A percentile compares a stretch with the other conserved stretches of the same genome.
Conservation (phyloP, 2,113 vertebrate genomes). For the Coregonus clupeaformis region DNA sequence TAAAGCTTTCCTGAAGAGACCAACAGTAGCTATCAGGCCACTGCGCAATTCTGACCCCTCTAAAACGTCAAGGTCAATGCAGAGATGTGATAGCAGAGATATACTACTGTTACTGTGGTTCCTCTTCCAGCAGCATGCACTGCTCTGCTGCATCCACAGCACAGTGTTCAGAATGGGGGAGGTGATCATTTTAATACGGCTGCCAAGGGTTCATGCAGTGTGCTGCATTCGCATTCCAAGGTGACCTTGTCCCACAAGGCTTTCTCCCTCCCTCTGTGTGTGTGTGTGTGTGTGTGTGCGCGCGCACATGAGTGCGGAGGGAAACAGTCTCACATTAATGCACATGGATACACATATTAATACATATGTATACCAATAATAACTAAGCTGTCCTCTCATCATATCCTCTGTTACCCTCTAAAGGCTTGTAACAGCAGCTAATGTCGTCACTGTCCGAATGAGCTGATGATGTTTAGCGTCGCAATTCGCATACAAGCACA, state of each 20-base stretch:
- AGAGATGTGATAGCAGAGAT: no score
- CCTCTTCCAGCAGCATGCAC: background rate
- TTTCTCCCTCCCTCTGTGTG: background rate
- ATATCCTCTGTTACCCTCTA: background rate
- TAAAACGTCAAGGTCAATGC: constrained; percentile 33
- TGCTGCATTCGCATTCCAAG: constrained; percentile 28
- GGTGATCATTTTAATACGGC: background rate
- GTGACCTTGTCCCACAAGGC: constrained; percentile 34
- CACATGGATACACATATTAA: background rate
- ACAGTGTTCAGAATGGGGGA: background rate
- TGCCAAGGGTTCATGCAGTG: background rate
- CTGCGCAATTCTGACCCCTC: background rate
- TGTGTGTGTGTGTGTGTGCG: constrained; percentile 14
- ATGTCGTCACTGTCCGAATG: background rate
- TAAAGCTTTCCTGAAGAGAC: background rate
- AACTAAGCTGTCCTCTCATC: background rate
- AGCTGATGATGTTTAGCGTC: background rate
- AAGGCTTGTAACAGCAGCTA: background rate
- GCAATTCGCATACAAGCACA: no score
- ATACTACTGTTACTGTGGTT: background rate
- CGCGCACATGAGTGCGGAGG: background rate
- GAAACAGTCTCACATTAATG: background rate
- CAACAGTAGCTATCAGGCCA: background rate
- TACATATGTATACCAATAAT: background rate
- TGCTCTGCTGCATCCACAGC: background rate